These are phyloP conservation scores for Sebastes matsubarae DNA, from an alignment of 2,797 vertebrate genomes.

Conservation along the genomic window DNA sequence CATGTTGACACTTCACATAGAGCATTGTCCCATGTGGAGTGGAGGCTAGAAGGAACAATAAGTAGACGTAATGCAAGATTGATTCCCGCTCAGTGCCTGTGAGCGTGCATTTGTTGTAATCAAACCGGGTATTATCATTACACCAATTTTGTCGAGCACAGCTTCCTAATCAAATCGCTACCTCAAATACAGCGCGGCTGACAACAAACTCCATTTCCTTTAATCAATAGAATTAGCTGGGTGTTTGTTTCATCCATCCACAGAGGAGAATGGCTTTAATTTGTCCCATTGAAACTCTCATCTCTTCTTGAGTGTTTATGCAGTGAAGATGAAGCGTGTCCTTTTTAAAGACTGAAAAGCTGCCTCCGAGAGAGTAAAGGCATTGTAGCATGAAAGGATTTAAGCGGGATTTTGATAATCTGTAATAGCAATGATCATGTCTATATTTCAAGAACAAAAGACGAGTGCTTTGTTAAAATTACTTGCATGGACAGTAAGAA, in stretches of 20 bases:
- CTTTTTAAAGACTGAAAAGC: conserved; percentile 50
- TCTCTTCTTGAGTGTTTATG: conserved; percentile 60
- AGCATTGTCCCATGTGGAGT: conserved; percentile 65
- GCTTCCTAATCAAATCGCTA: conserved; percentile 67
- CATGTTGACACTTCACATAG: conserved; percentile 33
- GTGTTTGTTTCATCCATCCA: conserved; percentile 62
- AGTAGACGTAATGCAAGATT: conserved; percentile 77
- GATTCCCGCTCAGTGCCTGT: conserved; percentile 74
- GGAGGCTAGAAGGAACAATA: conserved; percentile 70
- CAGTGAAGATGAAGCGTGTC: conserved; percentile 56
- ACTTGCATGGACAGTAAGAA: conserved; percentile 38
- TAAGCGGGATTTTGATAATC: conserved; percentile 67
- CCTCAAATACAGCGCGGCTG: conserved; percentile 52
- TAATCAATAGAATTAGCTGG: conserved; percentile 65
- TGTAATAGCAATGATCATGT: conserved; percentile 58
- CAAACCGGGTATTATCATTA: conserved; percentile 67
- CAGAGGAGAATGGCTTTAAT: conserved; percentile 67
- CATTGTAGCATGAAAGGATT: conserved; percentile 62
- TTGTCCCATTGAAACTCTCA: conserved; percentile 66
- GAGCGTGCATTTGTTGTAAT: conserved; percentile 68
- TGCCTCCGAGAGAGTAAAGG: conserved; percentile 44
- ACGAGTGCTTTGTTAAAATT: conserved; percentile 53
- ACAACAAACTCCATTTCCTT: conserved; percentile 62
- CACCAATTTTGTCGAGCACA: conserved; percentile 44
- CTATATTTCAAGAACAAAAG: conserved; percentile 62